phyloP scores from a whole-genome alignment of 1,140 invertebrate genomes.

The Drosophila parvula region DNA sequence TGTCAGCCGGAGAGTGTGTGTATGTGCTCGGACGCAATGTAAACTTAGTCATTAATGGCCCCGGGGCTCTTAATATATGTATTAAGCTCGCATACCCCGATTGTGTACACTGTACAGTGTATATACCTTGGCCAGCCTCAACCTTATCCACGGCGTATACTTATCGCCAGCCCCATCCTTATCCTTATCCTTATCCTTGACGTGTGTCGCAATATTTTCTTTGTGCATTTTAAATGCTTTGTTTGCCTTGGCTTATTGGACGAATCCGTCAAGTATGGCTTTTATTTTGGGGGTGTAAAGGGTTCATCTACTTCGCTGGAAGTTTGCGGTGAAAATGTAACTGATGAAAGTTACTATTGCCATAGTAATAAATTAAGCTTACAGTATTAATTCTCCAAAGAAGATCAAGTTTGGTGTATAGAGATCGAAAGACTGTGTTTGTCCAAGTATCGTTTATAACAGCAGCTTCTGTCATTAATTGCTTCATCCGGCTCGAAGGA shows the following conservation, averaged over 20 bases:
- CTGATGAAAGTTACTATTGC: neutral
- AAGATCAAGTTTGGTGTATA: no score
- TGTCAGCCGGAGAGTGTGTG: constrained; percentile 48
- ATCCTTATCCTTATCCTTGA: constrained; percentile 34
- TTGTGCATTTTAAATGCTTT: constrained; percentile 74
- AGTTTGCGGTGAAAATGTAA: neutral
- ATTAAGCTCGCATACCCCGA: constrained; percentile 34
- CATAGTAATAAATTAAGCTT: neutral
- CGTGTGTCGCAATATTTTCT: constrained; percentile 70
- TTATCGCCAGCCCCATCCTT: constrained; percentile 33
- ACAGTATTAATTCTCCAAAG: neutral
- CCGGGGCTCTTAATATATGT: constrained; percentile 67
- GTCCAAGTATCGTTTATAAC: no score
- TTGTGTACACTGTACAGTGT: constrained; percentile 29
- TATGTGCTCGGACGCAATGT: constrained; percentile 58
- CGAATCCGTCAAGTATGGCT: constrained; percentile 32
- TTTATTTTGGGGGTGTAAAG: constrained; percentile 7
- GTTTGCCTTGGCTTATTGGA: constrained; percentile 62
- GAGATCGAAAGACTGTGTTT: no score
- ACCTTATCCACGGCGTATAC: constrained; percentile 35
- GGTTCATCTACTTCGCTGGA: neutral
- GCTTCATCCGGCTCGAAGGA: no score
- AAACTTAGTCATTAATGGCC: constrained; percentile 73
- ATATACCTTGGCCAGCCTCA: constrained; percentile 39
- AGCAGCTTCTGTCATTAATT: no score